Base-by-base conservation (phyloP, 2,113 vertebrate genomes). In the Neogobius melanostomus region DNA sequence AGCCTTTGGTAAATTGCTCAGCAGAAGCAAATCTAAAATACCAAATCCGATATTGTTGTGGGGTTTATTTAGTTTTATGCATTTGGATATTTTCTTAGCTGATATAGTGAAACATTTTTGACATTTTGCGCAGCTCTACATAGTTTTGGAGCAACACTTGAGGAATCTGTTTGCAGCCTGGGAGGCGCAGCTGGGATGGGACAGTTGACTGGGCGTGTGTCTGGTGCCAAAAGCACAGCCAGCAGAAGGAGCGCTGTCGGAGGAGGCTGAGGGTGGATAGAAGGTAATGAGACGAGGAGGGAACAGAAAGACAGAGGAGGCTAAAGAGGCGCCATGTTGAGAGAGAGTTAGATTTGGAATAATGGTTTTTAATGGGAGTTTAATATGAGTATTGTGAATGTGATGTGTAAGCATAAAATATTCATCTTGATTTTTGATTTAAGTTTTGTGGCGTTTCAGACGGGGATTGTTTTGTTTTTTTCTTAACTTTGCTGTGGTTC, bases 131-230 rank as follows among this genome's bases (percentile, higher is more conserved):
- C 28, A 36, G 28, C 28, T 36, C 28, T 36, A 5, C 28, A 2
- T 36, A 28, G 53, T 28, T 10, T 28, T 6, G 64, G 60, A 10
- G 66, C 80, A 71, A 81, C 71, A 82, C 50, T 70, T 62, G 62
- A 5, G 53, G 73, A 60, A 77, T 82, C 72, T 68, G 76, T 82
- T 14, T 57, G 76, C 70, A 57, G 21, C 69, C 48, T 67, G 66
- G 2, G 11, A 75, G 87, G 79, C 74, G 80, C 87, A 82, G 89
- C 86, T 83, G 82, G 75, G 75, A 79, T 60, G 66, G 36, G 71
- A 6, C 45, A 76, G 81, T 74, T 71, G 77, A 72, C 76, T 69
- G 70, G 71, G 74, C 82, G 49, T 73, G 71, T 80, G 72, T 79
- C 72, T 79, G 81, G 74, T 85, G 86, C 81, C 83, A 72, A 66